Conservation (phyloP, 2,113 vertebrate genomes). For the Ibidorhyncha struthersii region DNA sequence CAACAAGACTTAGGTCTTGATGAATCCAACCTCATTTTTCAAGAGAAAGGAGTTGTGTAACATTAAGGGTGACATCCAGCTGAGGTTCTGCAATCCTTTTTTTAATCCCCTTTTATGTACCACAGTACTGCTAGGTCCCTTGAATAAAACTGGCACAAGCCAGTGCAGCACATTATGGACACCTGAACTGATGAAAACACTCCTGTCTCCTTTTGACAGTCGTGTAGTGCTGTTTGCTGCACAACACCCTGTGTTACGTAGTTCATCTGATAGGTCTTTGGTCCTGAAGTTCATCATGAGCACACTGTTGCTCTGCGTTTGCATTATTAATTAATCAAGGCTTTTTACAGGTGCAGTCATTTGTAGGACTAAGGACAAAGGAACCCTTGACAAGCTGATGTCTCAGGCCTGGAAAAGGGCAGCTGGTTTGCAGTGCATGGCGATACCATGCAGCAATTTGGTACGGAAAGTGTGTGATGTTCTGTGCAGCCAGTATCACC, state of each 20-base stretch:
- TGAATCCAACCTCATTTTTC: not conserved
- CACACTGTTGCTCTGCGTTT: not conserved
- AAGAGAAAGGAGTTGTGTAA: not conserved
- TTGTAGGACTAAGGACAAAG: not conserved
- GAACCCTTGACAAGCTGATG: not conserved
- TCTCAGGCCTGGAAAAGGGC: not conserved
- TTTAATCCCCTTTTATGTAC: not conserved
- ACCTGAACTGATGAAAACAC: not conserved
- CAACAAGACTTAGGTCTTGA: not conserved
- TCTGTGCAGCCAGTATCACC: not conserved
- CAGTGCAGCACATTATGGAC: not conserved
- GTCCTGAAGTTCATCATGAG: not conserved
- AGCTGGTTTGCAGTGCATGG: not conserved
- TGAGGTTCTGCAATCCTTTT: not conserved
- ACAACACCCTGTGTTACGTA: not conserved
- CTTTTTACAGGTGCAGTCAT: not conserved
- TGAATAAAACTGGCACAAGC: not conserved
- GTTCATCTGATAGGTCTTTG: not conserved
- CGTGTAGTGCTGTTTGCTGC: fast-evolving
- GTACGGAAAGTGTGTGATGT: not conserved
- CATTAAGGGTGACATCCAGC: not conserved
- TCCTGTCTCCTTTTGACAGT: not conserved
- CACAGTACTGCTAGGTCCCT: not conserved
- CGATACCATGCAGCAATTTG: fast-evolving
- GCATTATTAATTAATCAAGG: not conserved